A percentile compares a stretch with the other conserved stretches of the same genome.
Evolutionary conservation across 1,140 invertebrate genomes (phyloP).

Genomic region (Aphelenchoides fujianensis): DNA sequence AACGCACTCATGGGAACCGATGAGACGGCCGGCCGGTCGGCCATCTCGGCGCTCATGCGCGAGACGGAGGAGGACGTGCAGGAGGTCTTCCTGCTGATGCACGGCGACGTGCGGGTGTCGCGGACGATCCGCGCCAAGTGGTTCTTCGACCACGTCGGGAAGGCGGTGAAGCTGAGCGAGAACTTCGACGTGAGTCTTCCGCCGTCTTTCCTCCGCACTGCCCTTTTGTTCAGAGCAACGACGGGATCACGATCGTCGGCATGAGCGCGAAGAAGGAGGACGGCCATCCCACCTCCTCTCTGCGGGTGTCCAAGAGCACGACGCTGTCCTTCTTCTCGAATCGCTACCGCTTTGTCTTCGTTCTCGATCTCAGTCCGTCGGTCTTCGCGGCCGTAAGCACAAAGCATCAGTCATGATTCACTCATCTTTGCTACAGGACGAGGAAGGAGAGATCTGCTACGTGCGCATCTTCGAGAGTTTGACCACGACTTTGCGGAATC

Average conservation of each 20-base stretch:
- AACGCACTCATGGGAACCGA: too few species aligned
- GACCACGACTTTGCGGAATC: slow-evolving; percentile 69
- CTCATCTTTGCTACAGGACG: slow-evolving; percentile 66
- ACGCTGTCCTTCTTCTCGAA: slow-evolving; percentile 39
- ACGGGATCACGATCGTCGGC: slow-evolving; percentile 33
- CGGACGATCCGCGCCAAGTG: slow-evolving; percentile 34
- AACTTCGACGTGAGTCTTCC: slow-evolving; percentile 18
- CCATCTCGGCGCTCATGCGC: background rate
- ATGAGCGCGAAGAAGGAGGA: slow-evolving; percentile 25
- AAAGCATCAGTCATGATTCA: slow-evolving; percentile 2
- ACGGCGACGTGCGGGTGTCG: slow-evolving; percentile 31
- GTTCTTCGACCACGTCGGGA: slow-evolving; percentile 34
- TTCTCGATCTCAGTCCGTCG: slow-evolving; percentile 78
- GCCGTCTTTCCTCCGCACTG: background rate
- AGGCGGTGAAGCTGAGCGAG: slow-evolving; percentile 15
- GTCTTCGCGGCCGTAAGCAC: slow-evolving; percentile 70
- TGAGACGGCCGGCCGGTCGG: background rate
- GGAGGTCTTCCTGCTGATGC: slow-evolving; percentile 37
- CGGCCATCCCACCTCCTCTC: slow-evolving; percentile 6
- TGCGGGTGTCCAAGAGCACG: slow-evolving; percentile 20
- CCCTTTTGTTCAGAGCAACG: background rate
- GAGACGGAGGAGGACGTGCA: slow-evolving; percentile 27
- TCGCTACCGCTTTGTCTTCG: slow-evolving; percentile 69
- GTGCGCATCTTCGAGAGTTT: slow-evolving; percentile 71
- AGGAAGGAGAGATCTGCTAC: slow-evolving; percentile 71